Percentiles rank a stretch among this genome's conserved stretches.
phyloP scores from a whole-genome alignment of 2,113 vertebrate genomes.

The Ammodytes marinus region DNA sequence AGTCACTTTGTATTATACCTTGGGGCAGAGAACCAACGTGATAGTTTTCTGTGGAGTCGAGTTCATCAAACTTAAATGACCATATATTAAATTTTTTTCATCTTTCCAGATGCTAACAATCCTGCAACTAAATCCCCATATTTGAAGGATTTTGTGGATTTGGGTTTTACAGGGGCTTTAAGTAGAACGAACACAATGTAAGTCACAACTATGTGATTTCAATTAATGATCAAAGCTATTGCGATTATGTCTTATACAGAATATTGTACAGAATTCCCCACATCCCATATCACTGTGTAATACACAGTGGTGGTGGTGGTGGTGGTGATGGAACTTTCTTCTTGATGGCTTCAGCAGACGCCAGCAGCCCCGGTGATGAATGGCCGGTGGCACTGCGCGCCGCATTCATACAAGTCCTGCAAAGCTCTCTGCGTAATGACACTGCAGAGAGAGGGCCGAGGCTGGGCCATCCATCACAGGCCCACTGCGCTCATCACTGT shows the following conservation, averaged over 20 bases:
- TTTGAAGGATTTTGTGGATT: too few relatives aligned
- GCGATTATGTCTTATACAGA: conserved; percentile 39
- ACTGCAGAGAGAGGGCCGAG: conserved; percentile 56
- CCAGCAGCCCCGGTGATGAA: conserved; percentile 59
- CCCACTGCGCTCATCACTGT: conserved; percentile 31
- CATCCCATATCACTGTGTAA: not conserved
- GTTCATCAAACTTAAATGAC: too few relatives aligned
- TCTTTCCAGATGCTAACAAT: too few relatives aligned
- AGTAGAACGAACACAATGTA: not conserved
- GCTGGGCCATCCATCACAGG: conserved; percentile 66
- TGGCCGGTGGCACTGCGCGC: conserved; percentile 16
- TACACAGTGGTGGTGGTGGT: not conserved
- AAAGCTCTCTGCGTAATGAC: conserved; percentile 72
- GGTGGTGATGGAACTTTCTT: conserved; percentile 21
- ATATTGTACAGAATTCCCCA: not conserved
- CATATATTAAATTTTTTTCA: too few relatives aligned
- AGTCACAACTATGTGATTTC: not conserved
- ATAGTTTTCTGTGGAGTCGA: too few relatives aligned
- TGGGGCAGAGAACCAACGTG: too few relatives aligned
- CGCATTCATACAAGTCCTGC: conserved; percentile 60
- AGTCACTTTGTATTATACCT: too few relatives aligned
- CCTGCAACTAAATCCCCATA: too few relatives aligned
- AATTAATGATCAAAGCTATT: not conserved
- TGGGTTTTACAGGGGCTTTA: too few relatives aligned
- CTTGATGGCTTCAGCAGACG: conserved; percentile 43